Evolutionary conservation across 2,888 invertebrate genomes (phyloP).

Genomic region (Coleophora deauratella): DNA sequence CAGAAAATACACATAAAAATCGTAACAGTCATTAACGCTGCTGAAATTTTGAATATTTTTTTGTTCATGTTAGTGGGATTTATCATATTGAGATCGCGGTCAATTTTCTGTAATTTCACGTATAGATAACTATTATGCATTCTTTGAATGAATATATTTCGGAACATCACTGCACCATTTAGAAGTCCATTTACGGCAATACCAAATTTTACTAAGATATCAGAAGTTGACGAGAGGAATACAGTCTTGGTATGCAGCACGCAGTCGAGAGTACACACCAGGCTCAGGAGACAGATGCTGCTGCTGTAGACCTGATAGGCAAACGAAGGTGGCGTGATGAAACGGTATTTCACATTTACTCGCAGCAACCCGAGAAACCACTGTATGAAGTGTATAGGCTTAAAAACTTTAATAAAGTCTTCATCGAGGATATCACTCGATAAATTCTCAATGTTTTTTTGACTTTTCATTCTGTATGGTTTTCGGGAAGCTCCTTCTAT

Average conservation of each 20-base stretch:
- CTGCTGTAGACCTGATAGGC: conserved; percentile 32
- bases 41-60: too few species aligned
- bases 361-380: conserved; percentile 34
- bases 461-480: too few species aligned
- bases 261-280: background rate
- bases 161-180: conserved; percentile 1
- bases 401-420: conserved; percentile 29
- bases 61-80: too few species aligned
- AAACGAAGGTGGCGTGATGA: conserved; percentile 32
- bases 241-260: conserved; percentile 1
- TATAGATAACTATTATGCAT: conserved; percentile 35
- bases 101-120: conserved; percentile 42
- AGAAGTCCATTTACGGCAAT: conserved; percentile 15
- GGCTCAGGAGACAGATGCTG: background rate
- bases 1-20: too few species aligned
- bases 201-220: conserved; percentile 7
- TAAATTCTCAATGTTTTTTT: conserved; percentile 26
- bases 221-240: background rate
- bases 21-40: too few species aligned
- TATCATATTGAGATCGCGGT: conserved; percentile 18
- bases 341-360: conserved; percentile 31
- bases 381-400: conserved; percentile 27
- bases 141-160: conserved; percentile 18
- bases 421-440: conserved; percentile 42
- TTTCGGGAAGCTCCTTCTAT: too few species aligned